These are phyloP conservation scores for Euura saliciscinereae DNA, from an alignment of 1,140 invertebrate genomes.

Conservation along the genomic window DNA sequence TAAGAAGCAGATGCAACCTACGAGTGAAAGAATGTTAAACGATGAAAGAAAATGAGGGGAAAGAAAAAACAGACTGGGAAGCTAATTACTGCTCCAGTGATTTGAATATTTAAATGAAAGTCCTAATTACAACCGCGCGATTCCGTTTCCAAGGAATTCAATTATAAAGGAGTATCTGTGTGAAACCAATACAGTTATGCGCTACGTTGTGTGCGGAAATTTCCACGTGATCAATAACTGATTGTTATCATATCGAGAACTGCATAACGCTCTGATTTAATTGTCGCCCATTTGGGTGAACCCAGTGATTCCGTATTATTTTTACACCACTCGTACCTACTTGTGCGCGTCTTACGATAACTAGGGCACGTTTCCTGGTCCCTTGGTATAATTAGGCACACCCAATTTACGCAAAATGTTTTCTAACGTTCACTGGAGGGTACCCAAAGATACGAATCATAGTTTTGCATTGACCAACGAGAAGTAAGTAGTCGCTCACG, in stretches of 20 bases:
- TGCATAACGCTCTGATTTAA: too few species aligned
- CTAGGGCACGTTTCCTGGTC: background rate
- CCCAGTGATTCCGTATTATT: too few species aligned
- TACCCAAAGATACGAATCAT: background rate
- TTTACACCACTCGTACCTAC: too few species aligned
- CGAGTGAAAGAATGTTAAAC: background rate
- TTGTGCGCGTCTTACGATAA: background rate
- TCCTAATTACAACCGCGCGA: background rate
- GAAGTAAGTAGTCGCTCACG: background rate
- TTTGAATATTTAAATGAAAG: slow-evolving; percentile 1
- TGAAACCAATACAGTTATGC: background rate
- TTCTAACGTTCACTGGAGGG: background rate
- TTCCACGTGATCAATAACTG: too few species aligned
- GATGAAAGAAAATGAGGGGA: background rate
- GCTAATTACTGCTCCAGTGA: background rate
- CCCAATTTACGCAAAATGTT: background rate
- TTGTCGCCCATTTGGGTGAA: too few species aligned
- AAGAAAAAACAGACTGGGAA: background rate
- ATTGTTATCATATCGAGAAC: too few species aligned
- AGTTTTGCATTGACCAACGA: background rate
- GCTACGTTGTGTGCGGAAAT: background rate
- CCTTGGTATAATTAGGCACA: background rate
- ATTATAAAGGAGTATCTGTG: background rate
- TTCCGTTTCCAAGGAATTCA: background rate
- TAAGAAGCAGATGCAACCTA: background rate